These are phyloP conservation scores for Eucriotettix oculatus DNA, from an alignment of 2,888 invertebrate genomes.

Conservation along the genomic window DNA sequence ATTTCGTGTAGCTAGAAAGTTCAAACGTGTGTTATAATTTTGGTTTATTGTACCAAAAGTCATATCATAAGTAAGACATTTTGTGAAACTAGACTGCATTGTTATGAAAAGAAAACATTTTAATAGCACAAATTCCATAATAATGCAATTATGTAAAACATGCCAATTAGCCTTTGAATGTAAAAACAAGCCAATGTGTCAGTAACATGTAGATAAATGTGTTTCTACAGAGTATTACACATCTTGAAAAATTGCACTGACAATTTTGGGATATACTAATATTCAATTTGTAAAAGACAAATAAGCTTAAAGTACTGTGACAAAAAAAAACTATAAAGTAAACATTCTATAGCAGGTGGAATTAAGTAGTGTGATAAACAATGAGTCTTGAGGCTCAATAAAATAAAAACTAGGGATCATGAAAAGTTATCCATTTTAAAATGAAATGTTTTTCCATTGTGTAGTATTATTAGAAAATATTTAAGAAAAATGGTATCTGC, in stretches of 20 bases:
- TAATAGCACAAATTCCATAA: neutral
- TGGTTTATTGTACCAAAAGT: neutral
- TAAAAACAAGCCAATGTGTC: too few relatives aligned
- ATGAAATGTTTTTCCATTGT: conserved; percentile 6
- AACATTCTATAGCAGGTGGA: neutral
- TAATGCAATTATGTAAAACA: neutral
- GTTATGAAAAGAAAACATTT: neutral
- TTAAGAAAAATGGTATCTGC: conserved; percentile 6
- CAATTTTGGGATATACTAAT: too few relatives aligned
- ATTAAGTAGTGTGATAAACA: conserved; percentile 5
- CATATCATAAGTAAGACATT: neutral
- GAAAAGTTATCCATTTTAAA: conserved; percentile 5
- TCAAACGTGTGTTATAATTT: neutral
- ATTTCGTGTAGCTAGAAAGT: neutral
- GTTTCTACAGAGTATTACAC: too few relatives aligned
- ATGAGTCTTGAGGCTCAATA: conserved; percentile 4
- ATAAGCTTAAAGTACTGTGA: too few relatives aligned
- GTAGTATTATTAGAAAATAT: conserved; percentile 12
- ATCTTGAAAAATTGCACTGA: too few relatives aligned
- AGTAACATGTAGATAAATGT: too few relatives aligned
- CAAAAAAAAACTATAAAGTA: too few relatives aligned
- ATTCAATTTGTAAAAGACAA: too few relatives aligned
- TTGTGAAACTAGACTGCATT: neutral
- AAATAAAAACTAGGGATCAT: conserved; percentile 4
- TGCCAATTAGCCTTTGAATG: too few relatives aligned